A percentile compares a stretch with the other conserved stretches of the same genome.
phyloP scores from a whole-genome alignment of 35 echinoderm and acorn worm genomes.

The Nesometra sesokonis region DNA sequence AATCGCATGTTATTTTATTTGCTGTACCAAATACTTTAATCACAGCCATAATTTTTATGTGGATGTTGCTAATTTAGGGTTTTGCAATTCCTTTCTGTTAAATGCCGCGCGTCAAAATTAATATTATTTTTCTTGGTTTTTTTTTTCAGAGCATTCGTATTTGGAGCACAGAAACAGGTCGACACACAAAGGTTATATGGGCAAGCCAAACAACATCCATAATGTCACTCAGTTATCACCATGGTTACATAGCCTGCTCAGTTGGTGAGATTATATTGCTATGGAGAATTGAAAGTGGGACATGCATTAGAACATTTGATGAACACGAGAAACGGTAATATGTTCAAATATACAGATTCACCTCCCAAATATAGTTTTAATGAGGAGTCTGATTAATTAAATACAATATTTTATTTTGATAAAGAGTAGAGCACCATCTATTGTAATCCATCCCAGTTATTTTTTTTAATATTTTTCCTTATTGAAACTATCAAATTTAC shows the following conservation, averaged over 20 bases:
- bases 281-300: conserved; percentile 80
- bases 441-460: background rate
- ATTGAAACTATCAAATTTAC: too few relatives aligned
- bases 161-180: conserved; percentile 82
- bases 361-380: too few relatives aligned
- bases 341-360: too few relatives aligned
- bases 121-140: background rate
- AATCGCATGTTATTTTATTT: too few relatives aligned
- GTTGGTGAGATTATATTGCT: conserved; percentile 85
- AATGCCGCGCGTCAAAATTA: background rate
- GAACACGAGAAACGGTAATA: conserved; percentile 94
- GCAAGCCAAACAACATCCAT: conserved; percentile 88
- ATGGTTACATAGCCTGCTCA: conserved; percentile 77
- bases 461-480: too few relatives aligned
- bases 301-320: conserved; percentile 64
- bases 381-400: too few relatives aligned
- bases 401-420: background rate
- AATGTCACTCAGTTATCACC: conserved; percentile 73
- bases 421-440: background rate
- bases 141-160: conserved; percentile 72
- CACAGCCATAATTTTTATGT: too few relatives aligned
- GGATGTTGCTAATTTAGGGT: too few relatives aligned
- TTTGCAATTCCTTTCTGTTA: too few relatives aligned
- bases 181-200: conserved; percentile 75
- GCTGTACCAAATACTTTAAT: too few relatives aligned